Conservation (phyloP, 2,113 vertebrate species). For the Malaclemys terrapin region DNA sequence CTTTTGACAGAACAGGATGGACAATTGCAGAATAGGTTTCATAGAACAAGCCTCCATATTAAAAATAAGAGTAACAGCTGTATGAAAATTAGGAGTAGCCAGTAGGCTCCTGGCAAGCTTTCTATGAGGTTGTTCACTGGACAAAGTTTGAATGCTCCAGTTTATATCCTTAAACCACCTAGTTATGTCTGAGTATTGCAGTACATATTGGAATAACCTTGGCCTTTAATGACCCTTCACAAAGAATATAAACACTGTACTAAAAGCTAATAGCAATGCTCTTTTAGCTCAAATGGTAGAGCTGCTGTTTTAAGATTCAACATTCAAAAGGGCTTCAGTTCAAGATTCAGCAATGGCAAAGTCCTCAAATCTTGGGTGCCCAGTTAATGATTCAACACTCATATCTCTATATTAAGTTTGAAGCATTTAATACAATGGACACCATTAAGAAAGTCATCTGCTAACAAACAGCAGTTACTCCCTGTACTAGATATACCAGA, state of each 20-base stretch:
- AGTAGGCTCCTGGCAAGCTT: not conserved
- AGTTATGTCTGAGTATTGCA: not conserved
- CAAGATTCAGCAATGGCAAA: conserved; percentile 13
- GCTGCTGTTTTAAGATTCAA: not conserved
- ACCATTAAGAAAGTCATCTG: conserved; percentile 35
- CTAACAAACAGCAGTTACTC: conserved; percentile 25
- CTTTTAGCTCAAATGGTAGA: not conserved
- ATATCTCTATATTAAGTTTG: conserved; percentile 37
- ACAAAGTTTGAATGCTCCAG: not conserved
- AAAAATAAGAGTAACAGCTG: not conserved
- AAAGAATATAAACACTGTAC: fast-evolving
- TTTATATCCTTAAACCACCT: not conserved
- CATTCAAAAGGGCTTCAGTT: not conserved
- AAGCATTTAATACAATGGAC: not conserved
- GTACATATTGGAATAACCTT: not conserved
- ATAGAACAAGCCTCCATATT: not conserved
- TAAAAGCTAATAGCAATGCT: not conserved
- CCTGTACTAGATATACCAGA: conserved; percentile 20
- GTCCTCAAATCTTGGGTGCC: not conserved
- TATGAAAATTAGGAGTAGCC: not conserved
- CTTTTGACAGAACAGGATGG: not conserved
- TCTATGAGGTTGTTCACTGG: not conserved
- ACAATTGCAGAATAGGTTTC: not conserved
- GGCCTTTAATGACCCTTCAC: not conserved
- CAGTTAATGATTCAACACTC: not conserved